Evolutionary conservation across 2,888 invertebrate genomes (phyloP), one percentile per base, ranked within the genome.

Genomic region (Piscicola geometra): DNA sequence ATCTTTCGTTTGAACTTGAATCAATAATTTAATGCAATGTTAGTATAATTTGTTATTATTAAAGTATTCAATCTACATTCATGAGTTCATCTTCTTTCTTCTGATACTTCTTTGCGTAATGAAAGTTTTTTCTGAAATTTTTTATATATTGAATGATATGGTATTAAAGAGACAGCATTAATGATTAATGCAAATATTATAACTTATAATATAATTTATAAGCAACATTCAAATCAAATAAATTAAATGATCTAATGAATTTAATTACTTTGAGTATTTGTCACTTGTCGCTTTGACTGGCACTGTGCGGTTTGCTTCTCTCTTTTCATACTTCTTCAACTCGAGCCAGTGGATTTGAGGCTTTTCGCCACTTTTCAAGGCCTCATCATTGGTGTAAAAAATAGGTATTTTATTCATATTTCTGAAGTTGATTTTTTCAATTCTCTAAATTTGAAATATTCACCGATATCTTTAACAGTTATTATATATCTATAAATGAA

Each of bases 21-120:
- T n/a, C n/a, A n/a, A n/a, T n/a, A n/a, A n/a, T n/a, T n/a, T n/a
- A n/a, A n/a, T n/a, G n/a, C n/a, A n/a, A n/a, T n/a, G n/a, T n/a
- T n/a, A n/a, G n/a, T n/a, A n/a, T n/a, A n/a, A n/a, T n/a, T n/a
- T n/a, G n/a, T n/a, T n/a, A n/a, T n/a, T n/a, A n/a, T n/a, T n/a
- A n/a, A n/a, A n/a, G n/a, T n/a, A n/a, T n/a, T n/a, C n/a, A n/a
- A n/a, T n/a, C n/a, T 56, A 56, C 25, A 18, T 25, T 25, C 60
- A 56, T 56, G 3, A 56, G n/a, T 21, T 56, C 60, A 56, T 56
- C 60, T 56, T 56, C 60, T 56, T 56, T 56, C n/a, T 56, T 56
- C n/a, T 56, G 60, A 21, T 56, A 56, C 25, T 56, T 56, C n/a
- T 56, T 56, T 9, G 60, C 60, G n/a, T 56, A 56, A 21, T 56